These are phyloP conservation scores for Salvelinus sp. DNA, from an alignment of 2,113 vertebrate genomes.

Conservation along the genomic window DNA sequence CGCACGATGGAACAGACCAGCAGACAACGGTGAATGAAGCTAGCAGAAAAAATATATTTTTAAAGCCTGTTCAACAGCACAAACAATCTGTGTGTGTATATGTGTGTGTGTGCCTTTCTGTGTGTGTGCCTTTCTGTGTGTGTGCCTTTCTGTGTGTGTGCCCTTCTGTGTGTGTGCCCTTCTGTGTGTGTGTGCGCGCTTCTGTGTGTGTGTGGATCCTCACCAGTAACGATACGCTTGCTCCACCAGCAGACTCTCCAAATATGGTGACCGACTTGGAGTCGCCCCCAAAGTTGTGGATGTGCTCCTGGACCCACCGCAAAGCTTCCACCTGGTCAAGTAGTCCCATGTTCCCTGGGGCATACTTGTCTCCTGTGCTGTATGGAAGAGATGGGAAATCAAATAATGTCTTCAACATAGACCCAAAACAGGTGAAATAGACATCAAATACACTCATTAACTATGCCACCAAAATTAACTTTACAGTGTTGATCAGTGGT, in stretches of 20 bases:
- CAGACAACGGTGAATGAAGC: conserved; percentile 78
- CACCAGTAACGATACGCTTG: conserved; percentile 83
- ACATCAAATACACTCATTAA: no score
- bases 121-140: neutral
- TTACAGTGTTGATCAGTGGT: no score
- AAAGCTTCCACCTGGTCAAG: conserved; percentile 87
- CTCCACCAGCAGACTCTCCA: conserved; percentile 85
- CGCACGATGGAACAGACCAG: conserved; percentile 78
- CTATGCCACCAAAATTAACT: no score
- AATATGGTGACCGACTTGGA: conserved; percentile 82
- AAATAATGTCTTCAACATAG: neutral
- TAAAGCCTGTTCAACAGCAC: neutral
- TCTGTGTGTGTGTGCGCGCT: neutral
- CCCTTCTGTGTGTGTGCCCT: neutral
- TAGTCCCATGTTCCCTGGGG: conserved; percentile 83
- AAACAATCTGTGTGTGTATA: neutral
- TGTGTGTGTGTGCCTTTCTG: neutral
- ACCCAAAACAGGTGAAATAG: no score
- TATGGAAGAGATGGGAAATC: conserved; percentile 5
- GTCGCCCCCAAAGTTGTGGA: conserved; percentile 84
- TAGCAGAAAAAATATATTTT: conserved; percentile 45
- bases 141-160: neutral
- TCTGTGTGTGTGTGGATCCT: conserved; percentile 2
- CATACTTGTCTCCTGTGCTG: conserved; percentile 84
- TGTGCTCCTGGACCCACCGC: conserved; percentile 86